phyloP scores from a whole-genome alignment of 2,888 invertebrate species.

The Chymomyza amoena region DNA sequence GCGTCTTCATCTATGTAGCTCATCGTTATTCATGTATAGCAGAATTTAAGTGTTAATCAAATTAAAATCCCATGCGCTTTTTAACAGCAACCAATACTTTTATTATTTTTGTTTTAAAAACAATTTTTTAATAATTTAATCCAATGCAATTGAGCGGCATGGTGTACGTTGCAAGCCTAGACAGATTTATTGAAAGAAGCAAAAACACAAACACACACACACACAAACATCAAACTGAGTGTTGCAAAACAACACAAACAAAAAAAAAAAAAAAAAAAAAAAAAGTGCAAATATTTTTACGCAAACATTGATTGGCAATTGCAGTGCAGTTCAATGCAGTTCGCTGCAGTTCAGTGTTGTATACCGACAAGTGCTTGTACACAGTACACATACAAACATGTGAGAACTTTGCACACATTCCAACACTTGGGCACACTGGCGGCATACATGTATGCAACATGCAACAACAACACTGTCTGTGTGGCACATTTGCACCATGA shows the following conservation, averaged over 20 bases:
- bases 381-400: slow-evolving; percentile 22
- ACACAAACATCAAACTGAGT: slow-evolving; percentile 10
- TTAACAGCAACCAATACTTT: slow-evolving; percentile 36
- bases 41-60: slow-evolving; percentile 67
- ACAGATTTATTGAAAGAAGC: slow-evolving; percentile 67
- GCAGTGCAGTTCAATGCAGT: slow-evolving; percentile 8
- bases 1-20: not conserved
- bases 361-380: slow-evolving; percentile 22
- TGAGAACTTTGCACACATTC: slow-evolving; percentile 3
- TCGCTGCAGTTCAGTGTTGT: slow-evolving; percentile 15
- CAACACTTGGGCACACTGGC: not conserved
- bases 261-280: no score
- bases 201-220: slow-evolving; percentile 44
- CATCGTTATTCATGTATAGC: slow-evolving; percentile 16
- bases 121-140: slow-evolving; percentile 66
- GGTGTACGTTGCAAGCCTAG: slow-evolving; percentile 44
- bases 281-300: slow-evolving; percentile 58
- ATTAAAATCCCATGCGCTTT: slow-evolving; percentile 56
- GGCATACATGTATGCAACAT: not conserved
- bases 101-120: slow-evolving; percentile 15
- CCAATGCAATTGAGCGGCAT: slow-evolving; percentile 66
- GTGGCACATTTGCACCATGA: not conserved
- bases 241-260: slow-evolving; percentile 9
- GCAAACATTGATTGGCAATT: slow-evolving; percentile 72
- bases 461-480: no score